These are phyloP conservation scores for Tenthredo notha DNA, from an alignment of 2,888 invertebrate species.

Conservation along the genomic window DNA sequence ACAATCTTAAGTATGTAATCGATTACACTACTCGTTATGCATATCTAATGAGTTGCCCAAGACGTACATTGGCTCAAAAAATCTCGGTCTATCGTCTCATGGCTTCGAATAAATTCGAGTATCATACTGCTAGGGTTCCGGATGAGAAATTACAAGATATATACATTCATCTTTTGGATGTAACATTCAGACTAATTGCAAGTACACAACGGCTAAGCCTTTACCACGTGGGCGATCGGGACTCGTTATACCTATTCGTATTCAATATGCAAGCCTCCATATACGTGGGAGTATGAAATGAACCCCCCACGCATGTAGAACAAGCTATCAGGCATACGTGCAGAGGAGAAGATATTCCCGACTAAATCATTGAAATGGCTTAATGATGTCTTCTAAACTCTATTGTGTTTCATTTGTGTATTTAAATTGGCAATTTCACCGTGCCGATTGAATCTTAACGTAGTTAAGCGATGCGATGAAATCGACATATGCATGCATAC, in stretches of 20 bases:
- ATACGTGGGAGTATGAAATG: not conserved
- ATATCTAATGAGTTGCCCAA: not conserved
- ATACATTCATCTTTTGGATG: not conserved
- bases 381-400: constrained; percentile 55
- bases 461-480: constrained; percentile 10
- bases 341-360: not conserved
- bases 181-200: not conserved
- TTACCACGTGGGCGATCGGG: not conserved
- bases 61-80: not conserved
- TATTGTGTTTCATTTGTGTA: constrained; percentile 68
- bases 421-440: constrained; percentile 66
- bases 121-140: not conserved
- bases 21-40: not conserved
- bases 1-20: not conserved
- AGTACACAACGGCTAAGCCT: not conserved
- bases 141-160: not conserved
- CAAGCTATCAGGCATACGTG: not conserved
- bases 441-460: constrained; percentile 59
- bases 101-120: not conserved
- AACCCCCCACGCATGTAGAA: not conserved
- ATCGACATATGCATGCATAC: not conserved
- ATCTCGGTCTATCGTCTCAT: not conserved
- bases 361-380: constrained; percentile 33
- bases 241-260: not conserved
- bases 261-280: not conserved